Conservation (phyloP, 1,140 invertebrate species). For the Bombus waltoni region DNA sequence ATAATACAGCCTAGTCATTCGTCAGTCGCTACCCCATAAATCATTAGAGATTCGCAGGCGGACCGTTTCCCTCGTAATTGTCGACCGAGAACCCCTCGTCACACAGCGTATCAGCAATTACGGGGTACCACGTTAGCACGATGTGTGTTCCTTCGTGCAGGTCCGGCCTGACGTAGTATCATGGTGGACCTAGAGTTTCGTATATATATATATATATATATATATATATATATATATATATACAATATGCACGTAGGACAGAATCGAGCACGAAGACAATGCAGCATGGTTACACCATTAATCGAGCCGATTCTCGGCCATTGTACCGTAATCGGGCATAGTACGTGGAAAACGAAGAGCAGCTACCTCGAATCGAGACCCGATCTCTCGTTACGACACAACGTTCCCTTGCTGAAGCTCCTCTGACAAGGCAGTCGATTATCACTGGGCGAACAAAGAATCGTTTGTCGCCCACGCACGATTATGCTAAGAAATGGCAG, state of each 20-base stretch:
- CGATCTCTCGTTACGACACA: neutral
- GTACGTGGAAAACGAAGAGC: neutral
- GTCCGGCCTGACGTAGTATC: neutral
- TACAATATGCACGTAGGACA: neutral
- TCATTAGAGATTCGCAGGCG: constrained; percentile 25
- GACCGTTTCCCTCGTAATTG: constrained; percentile 21
- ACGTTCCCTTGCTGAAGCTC: neutral
- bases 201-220: neutral
- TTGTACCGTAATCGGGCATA: constrained; percentile 35
- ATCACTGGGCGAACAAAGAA: constrained; percentile 36
- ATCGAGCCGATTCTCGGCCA: constrained; percentile 51
- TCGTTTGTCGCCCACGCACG: constrained; percentile 12
- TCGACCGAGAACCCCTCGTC: constrained; percentile 29
- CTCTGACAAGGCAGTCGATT: neutral
- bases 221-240: neutral
- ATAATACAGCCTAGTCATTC: neutral
- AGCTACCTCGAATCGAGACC: neutral
- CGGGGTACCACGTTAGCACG: constrained; percentile 27
- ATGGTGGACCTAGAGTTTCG: neutral
- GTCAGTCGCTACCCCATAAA: neutral
- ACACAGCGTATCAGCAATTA: constrained; percentile 45
- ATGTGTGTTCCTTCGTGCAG: constrained; percentile 34
- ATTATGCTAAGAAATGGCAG: constrained; percentile 33
- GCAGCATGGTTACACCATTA: constrained; percentile 54
- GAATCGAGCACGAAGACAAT: constrained; percentile 45